Percentiles rank a stretch among this genome's conserved stretches.
Evolutionary conservation across 2,113 vertebrate genomes (phyloP).

Genomic region (Planiliza haematocheilus): DNA sequence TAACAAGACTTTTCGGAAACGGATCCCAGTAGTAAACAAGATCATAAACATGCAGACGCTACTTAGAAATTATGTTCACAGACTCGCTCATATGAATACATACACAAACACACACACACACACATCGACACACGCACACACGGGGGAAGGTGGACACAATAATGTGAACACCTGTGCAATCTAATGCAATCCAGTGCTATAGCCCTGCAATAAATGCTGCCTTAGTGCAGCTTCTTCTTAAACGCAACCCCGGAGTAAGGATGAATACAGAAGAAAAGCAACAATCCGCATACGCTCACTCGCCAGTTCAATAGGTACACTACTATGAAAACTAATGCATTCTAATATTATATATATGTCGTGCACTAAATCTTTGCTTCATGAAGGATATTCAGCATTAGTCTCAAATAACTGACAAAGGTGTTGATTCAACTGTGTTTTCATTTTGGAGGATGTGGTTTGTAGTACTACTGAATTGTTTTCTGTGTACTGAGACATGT

Average conservation of each 20-base stretch:
- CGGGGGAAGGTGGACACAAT: slow-evolving; percentile 47
- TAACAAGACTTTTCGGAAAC: slow-evolving; percentile 66
- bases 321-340: too few relatives aligned
- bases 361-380: too few relatives aligned
- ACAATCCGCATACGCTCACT: background rate
- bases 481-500: too few relatives aligned
- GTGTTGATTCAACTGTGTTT: too few relatives aligned
- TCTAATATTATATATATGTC: too few relatives aligned
- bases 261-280: slow-evolving; percentile 1
- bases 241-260: background rate
- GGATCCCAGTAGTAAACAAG: slow-evolving; percentile 65
- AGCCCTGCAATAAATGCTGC: slow-evolving; percentile 47
- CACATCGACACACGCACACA: slow-evolving; percentile 9
- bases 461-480: too few relatives aligned
- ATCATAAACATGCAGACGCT: slow-evolving; percentile 52
- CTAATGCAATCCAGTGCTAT: slow-evolving; percentile 63
- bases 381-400: too few relatives aligned
- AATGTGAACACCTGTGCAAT: slow-evolving; percentile 70
- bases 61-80: slow-evolving; percentile 43
- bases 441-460: too few relatives aligned
- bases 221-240: slow-evolving; percentile 20
- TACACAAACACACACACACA: slow-evolving; percentile 25
- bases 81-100: slow-evolving; percentile 8
- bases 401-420: too few relatives aligned
- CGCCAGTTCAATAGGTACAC: too few relatives aligned